Evolutionary conservation across 2,888 invertebrate genomes (phyloP).

Genomic region (Galerucella calmariensis): DNA sequence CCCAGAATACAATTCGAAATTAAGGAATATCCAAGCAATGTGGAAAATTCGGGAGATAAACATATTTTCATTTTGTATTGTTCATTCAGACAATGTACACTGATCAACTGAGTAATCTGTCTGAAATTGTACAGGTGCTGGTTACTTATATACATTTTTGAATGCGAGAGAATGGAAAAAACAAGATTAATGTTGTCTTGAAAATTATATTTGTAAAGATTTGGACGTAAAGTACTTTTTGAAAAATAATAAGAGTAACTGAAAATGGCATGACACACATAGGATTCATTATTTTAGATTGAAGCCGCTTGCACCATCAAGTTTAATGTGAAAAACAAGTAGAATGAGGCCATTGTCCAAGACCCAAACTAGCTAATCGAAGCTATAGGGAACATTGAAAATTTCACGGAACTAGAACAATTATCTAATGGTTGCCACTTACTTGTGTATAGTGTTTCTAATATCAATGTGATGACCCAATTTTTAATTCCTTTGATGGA

Average conservation of each 20-base stretch:
- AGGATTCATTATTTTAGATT: too few species aligned
- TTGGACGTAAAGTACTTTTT: background rate
- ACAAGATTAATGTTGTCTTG: conserved; percentile 7
- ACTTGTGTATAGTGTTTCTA: too few species aligned
- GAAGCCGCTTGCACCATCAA: too few species aligned
- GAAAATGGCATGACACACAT: background rate
- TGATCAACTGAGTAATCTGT: conserved; percentile 38
- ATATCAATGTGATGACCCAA: too few species aligned
- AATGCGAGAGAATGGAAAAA: background rate
- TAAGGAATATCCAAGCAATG: conserved; percentile 44
- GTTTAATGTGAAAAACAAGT: too few species aligned
- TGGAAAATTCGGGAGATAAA: conserved; percentile 44
- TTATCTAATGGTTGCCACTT: too few species aligned
- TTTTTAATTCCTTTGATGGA: too few species aligned
- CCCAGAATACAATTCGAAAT: conserved; percentile 46
- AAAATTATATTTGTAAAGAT: background rate
- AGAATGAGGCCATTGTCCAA: too few species aligned
- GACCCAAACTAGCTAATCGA: too few species aligned
- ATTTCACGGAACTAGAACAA: too few species aligned
- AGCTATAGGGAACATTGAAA: too few species aligned
- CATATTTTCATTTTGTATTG: conserved; percentile 44
- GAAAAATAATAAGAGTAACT: background rate
- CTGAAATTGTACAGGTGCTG: conserved; percentile 18
- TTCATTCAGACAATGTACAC: conserved; percentile 39
- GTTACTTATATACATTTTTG: background rate